A percentile compares a stretch with the other conserved stretches of the same genome.
phyloP scores from a whole-genome alignment of 2,797 vertebrate species.

The Avahi laniger region DNA sequence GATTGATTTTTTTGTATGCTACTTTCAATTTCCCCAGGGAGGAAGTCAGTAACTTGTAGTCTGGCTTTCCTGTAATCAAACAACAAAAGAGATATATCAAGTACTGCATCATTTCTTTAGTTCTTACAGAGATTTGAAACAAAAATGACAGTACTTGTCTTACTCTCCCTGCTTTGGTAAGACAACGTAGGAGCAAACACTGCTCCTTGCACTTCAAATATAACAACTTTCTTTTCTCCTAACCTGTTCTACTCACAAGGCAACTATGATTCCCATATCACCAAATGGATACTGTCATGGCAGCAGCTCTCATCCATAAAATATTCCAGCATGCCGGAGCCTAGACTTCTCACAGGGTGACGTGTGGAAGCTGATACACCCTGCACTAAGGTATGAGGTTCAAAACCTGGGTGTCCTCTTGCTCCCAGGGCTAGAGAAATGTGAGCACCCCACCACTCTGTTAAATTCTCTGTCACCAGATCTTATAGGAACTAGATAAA shows the following conservation, averaged over 20 bases:
- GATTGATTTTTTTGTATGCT: conserved; percentile 60
- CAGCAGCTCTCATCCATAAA: not conserved
- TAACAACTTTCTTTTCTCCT: not conserved
- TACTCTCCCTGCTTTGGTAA: not conserved
- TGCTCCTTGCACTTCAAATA: not conserved
- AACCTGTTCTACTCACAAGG: not conserved
- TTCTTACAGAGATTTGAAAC: not conserved
- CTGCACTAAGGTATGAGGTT: not conserved
- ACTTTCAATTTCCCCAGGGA: conserved; percentile 83
- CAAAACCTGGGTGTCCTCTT: not conserved
- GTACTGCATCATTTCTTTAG: not conserved
- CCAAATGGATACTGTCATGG: not conserved
- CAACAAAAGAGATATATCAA: conserved; percentile 15
- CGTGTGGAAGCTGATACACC: not conserved
- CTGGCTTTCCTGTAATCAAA: conserved; percentile 86
- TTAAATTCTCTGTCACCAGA: not conserved
- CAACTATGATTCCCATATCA: not conserved
- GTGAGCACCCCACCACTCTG: not conserved
- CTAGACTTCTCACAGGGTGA: not conserved
- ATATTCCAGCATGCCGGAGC: not conserved
- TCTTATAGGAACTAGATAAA: not conserved
- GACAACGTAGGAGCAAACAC: not conserved
- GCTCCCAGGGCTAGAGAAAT: not conserved
- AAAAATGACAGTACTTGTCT: not conserved
- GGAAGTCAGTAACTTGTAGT: conserved; percentile 87